Percentiles rank a stretch among this genome's conserved stretches.
phyloP scores from a whole-genome alignment of 2,797 vertebrate genomes.

The Loriculus beryllinus region DNA sequence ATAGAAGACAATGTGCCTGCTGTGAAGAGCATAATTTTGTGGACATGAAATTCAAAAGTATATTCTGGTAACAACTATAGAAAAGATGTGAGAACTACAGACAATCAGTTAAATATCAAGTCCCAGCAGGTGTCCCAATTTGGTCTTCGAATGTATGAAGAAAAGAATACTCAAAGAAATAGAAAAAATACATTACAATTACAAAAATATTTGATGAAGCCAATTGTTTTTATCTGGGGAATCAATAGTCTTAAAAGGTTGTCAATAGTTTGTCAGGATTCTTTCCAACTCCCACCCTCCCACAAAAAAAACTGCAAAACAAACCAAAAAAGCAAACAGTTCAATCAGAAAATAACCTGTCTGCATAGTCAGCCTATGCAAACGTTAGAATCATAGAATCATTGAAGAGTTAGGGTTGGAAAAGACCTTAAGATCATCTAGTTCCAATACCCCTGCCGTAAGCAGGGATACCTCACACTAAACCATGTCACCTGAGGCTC shows the following conservation, averaged over 20 bases:
- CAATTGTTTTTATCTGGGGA: not conserved
- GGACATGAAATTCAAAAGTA: not conserved
- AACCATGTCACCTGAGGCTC: too few species aligned
- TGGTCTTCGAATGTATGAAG: not conserved
- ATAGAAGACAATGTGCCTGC: not conserved
- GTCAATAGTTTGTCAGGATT: not conserved
- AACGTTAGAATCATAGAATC: not conserved
- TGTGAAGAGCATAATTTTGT: not conserved
- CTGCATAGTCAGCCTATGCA: not conserved
- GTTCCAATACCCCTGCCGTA: not conserved
- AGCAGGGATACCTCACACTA: not conserved
- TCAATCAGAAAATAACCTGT: not conserved
- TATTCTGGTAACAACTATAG: not conserved
- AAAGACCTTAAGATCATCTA: not conserved
- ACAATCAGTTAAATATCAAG: not conserved
- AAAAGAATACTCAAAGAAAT: not conserved
- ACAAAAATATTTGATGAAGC: not conserved
- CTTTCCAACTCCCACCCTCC: fast-evolving
- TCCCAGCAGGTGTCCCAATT: not conserved
- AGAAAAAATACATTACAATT: not conserved
- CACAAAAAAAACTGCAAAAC: fast-evolving
- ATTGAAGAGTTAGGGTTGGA: not conserved
- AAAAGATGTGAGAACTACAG: not conserved
- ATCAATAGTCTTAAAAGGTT: not conserved
- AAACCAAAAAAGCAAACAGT: not conserved